These are phyloP conservation scores for Dipus sagitta DNA, from an alignment of 2,797 vertebrate genomes.

Conservation along the genomic window DNA sequence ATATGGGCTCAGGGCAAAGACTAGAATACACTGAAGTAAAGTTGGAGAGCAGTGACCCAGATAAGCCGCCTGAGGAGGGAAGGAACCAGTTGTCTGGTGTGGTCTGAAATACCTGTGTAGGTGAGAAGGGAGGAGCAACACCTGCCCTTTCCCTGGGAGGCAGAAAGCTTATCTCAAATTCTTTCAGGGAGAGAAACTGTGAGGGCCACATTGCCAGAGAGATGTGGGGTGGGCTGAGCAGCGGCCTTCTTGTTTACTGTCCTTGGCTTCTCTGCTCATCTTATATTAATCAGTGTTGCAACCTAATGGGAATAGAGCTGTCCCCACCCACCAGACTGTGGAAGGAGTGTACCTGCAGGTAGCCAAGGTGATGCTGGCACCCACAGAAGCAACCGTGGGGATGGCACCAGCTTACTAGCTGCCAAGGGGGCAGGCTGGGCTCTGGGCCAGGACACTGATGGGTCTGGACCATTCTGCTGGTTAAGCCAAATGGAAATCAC, in stretches of 20 bases:
- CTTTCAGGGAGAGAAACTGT: not conserved
- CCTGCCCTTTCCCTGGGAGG: constrained; percentile 4
- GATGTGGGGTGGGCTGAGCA: not conserved
- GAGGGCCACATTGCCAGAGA: constrained; percentile 11
- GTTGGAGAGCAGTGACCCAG: not conserved
- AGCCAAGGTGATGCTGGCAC: constrained; percentile 63
- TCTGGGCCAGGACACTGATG: not conserved
- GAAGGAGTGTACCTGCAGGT: constrained; percentile 51
- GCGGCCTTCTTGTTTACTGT: not conserved
- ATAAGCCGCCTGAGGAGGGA: not conserved
- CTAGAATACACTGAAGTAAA: not conserved
- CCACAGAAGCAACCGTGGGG: not conserved
- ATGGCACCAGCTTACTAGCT: not conserved
- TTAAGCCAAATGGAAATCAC: constrained; percentile 50
- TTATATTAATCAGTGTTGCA: constrained; percentile 57
- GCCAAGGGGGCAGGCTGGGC: not conserved
- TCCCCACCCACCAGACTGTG: not conserved
- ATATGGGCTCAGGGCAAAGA: not conserved
- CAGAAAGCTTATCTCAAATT: constrained; percentile 17
- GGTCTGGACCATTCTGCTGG: not conserved
- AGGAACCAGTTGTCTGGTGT: not conserved
- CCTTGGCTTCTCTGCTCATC: constrained; percentile 19
- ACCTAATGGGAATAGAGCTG: not conserved
- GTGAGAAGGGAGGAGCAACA: not conserved
- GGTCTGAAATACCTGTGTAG: not conserved